Percentiles rank a stretch among this genome's conserved stretches.
Evolutionary conservation across 2,113 vertebrate species (phyloP).

Genomic region (Acrocephalus arundinaceus): DNA sequence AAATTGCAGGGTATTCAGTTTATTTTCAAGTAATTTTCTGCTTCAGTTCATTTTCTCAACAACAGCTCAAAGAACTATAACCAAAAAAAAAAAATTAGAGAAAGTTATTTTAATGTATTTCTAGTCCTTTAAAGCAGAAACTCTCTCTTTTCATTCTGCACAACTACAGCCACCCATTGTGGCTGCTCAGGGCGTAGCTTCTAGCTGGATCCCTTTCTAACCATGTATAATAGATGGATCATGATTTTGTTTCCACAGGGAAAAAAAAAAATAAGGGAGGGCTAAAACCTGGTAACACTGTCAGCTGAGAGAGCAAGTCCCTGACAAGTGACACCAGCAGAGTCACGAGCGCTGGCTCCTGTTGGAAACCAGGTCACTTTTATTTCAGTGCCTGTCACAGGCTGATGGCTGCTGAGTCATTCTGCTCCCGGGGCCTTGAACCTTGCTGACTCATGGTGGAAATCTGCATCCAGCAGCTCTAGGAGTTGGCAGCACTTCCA

Average conservation of each 20-base stretch:
- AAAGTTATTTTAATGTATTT: background rate
- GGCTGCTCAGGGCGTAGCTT: constrained; percentile 8
- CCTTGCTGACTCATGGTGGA: constrained; percentile 19
- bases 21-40: constrained; percentile 38
- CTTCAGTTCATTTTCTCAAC: constrained; percentile 27
- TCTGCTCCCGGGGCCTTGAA: background rate
- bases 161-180: constrained; percentile 1
- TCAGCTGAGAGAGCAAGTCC: constrained; percentile 44
- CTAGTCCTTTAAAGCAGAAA: constrained; percentile 9
- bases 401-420: constrained; percentile 34
- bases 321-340: background rate
- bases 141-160: background rate
- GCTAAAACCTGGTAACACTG: background rate
- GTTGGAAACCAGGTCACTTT: constrained; percentile 30
- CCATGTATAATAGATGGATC: constrained; percentile 38
- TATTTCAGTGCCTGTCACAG: background rate
- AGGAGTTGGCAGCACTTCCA: background rate
- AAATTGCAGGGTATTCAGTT: background rate
- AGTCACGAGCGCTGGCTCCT: constrained; percentile 1
- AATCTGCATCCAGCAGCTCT: background rate
- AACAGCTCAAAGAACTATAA: background rate
- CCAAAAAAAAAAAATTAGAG: background rate
- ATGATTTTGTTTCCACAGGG: constrained; percentile 15
- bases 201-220: constrained; percentile 40
- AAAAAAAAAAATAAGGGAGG: background rate